Conservation (phyloP, 2,113 vertebrate genomes). For the Ursus arctos region DNA sequence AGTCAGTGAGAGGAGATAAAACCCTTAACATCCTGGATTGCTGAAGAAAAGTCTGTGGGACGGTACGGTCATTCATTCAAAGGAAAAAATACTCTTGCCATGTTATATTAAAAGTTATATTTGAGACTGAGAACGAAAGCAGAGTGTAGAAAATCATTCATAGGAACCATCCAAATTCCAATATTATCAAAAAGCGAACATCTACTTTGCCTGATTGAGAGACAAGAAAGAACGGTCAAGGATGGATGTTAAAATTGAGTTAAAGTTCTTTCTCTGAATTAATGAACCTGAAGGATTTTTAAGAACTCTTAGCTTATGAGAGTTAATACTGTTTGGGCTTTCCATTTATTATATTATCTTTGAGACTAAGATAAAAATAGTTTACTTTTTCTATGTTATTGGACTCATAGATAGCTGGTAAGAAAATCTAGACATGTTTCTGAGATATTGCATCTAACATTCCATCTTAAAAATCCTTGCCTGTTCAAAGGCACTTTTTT, state of each 20-base stretch:
- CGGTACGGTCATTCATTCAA: not conserved
- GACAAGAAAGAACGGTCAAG: not conserved
- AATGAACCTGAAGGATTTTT: constrained; percentile 47
- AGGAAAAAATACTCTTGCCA: not conserved
- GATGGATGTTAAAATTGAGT: constrained; percentile 35
- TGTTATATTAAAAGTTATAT: not conserved
- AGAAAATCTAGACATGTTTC: not conserved
- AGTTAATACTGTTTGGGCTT: not conserved
- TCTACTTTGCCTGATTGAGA: not conserved
- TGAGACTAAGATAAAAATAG: constrained; percentile 19
- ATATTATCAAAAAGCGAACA: not conserved
- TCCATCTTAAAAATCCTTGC: not conserved
- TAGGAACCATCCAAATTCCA: not conserved
- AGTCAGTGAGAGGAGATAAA: not conserved
- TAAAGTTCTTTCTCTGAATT: constrained; percentile 51
- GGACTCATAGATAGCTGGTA: not conserved
- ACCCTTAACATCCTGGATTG: not conserved
- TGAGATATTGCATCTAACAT: not conserved
- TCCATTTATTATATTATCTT: constrained; percentile 18
- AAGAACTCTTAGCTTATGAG: constrained; percentile 22
- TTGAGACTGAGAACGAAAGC: not conserved
- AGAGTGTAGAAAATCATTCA: not conserved
- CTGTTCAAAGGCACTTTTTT: not conserved
- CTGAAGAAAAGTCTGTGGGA: not conserved
- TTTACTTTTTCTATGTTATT: not conserved